These are phyloP conservation scores for Oryctolagus cuniculus DNA, from an alignment of 2,113 vertebrate species.

Conservation along the genomic window mOryCun1.1 NC_091442.1:56289501-56290000, in stretches of 20 bases:
- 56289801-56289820: not conserved
- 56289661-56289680: not conserved
- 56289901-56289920: not conserved
- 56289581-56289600: no score
- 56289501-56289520: no score
- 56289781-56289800: not conserved
- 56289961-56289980: not conserved
- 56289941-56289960: not conserved
- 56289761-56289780: not conserved
- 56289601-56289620: no score
- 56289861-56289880: not conserved
- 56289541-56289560: no score
- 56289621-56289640: no score
- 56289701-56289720: conserved; percentile 6
- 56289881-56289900: not conserved
- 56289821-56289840: not conserved
- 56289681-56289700: conserved; percentile 32
- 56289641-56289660: not conserved
- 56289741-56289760: not conserved
- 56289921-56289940: not conserved
- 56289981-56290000: not conserved
- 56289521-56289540: no score
- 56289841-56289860: not conserved
- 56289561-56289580: no score
- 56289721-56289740: not conserved